These are phyloP conservation scores for Temnothorax unifasciatus DNA, from an alignment of 2,888 invertebrate genomes.

Conservation along the genomic window DNA sequence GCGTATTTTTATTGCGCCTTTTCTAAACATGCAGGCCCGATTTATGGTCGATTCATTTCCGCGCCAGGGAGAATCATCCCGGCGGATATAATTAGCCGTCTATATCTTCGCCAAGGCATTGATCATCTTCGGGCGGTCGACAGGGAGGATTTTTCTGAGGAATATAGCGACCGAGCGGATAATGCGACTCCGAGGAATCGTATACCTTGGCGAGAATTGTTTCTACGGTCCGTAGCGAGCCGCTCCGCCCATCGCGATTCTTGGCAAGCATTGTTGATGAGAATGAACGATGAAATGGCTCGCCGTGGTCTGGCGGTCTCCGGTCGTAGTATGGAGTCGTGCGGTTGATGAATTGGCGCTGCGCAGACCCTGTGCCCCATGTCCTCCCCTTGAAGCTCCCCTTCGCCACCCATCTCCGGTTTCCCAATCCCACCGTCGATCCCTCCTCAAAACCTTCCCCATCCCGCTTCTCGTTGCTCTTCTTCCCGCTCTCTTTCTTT, in stretches of 20 bases:
- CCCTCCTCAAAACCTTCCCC: background rate
- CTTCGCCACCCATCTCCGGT: slow-evolving; percentile 53
- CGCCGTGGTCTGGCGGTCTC: slow-evolving; percentile 67
- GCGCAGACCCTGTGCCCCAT: slow-evolving; percentile 69
- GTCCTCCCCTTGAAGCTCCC: slow-evolving; percentile 57
- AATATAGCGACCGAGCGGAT: slow-evolving; percentile 62
- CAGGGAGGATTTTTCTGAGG: slow-evolving; percentile 56
- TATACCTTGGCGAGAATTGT: slow-evolving; percentile 73
- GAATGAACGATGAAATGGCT: slow-evolving; percentile 80
- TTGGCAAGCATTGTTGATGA: slow-evolving; percentile 81
- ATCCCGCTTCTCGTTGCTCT: slow-evolving; percentile 5
- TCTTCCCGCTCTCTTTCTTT: slow-evolving; percentile 46
- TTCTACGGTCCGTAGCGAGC: slow-evolving; percentile 64
- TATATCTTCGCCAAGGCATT: slow-evolving; percentile 63
- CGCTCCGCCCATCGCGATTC: slow-evolving; percentile 73
- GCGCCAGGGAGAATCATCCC: slow-evolving; percentile 46
- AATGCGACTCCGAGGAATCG: slow-evolving; percentile 74
- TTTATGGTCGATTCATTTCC: slow-evolving; percentile 62
- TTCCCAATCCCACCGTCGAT: slow-evolving; percentile 20
- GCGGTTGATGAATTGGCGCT: slow-evolving; percentile 79
- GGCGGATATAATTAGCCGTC: slow-evolving; percentile 72
- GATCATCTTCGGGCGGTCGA: slow-evolving; percentile 64
- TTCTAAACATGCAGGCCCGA: background rate
- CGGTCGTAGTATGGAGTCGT: slow-evolving; percentile 69
- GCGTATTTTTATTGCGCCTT: background rate